Percentiles rank a stretch among this genome's conserved stretches.
Conservation (phyloP, 2,113 vertebrate species). For the Lampris incognitus region DNA sequence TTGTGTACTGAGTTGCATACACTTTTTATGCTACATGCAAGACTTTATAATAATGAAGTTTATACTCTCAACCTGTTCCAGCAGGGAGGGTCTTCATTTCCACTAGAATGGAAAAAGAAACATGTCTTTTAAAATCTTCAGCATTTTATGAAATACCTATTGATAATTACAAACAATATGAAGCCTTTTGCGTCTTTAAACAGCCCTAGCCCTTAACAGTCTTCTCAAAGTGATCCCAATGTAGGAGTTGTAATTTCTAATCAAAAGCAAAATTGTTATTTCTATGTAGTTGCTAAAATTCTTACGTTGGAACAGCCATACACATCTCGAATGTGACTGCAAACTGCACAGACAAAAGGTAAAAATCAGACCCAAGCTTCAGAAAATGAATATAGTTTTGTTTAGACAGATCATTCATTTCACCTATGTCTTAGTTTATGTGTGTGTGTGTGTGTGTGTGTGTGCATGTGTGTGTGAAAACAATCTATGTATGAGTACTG, state of each 20-base stretch:
- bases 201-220: not conserved
- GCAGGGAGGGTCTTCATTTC: slow-evolving; percentile 57
- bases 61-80: slow-evolving; percentile 71
- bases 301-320: slow-evolving; percentile 83
- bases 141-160: not conserved
- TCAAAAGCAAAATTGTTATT: not conserved
- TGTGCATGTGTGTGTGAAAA: too few relatives aligned
- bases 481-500: too few relatives aligned
- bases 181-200: too few relatives aligned
- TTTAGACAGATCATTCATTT: too few relatives aligned
- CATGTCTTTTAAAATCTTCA: not conserved
- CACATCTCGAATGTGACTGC: slow-evolving; percentile 76
- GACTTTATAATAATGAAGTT: too few relatives aligned
- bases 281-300: slow-evolving; percentile 6
- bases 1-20: not conserved
- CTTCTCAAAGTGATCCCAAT: too few relatives aligned
- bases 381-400: too few relatives aligned
- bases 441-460: too few relatives aligned
- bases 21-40: not conserved
- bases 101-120: slow-evolving; percentile 55
- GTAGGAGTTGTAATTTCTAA: not conserved
- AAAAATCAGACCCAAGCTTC: slow-evolving; percentile 12
- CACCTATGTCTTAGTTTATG: too few relatives aligned
- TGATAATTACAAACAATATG: not conserved
- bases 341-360: slow-evolving; percentile 65